Evolutionary conservation across 2,888 invertebrate species (phyloP).

Genomic region (Idaea dimidiata): DNA sequence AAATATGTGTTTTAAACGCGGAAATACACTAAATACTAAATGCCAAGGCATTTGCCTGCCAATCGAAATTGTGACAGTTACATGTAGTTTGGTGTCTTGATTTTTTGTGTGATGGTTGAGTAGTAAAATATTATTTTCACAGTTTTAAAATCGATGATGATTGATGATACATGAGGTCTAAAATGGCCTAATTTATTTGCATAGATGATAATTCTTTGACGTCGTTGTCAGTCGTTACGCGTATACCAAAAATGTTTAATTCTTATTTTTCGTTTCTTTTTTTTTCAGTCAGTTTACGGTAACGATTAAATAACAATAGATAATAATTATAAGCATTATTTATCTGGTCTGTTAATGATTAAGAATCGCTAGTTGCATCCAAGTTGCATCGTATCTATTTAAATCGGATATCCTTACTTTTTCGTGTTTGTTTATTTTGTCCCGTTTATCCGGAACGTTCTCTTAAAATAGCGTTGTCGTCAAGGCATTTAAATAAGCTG

Average conservation of each 20-base stretch:
- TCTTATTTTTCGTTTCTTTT: neutral
- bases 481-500: slow-evolving; percentile 55
- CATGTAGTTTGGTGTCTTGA: neutral
- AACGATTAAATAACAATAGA: neutral
- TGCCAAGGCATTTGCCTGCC: neutral
- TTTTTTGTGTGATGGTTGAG: neutral
- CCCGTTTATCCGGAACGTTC: slow-evolving; percentile 37
- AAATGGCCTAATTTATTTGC: no score
- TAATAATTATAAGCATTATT: neutral
- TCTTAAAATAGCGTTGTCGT: slow-evolving; percentile 59
- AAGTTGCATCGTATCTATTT: neutral
- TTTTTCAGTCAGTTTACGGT: neutral
- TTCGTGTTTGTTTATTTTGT: slow-evolving; percentile 16
- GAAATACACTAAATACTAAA: neutral
- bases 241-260: no score
- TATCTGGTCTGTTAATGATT: neutral
- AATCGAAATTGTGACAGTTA: neutral
- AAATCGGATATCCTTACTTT: slow-evolving; percentile 8
- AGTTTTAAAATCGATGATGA: neutral
- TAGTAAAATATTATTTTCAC: neutral
- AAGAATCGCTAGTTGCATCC: neutral
- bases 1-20: neutral
- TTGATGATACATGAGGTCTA: neutral
- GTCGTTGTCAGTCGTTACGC: no score
- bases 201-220: no score